These are phyloP conservation scores for Lepidochitona cinerea DNA, from an alignment of 2,888 invertebrate genomes.

Conservation along the genomic window DNA sequence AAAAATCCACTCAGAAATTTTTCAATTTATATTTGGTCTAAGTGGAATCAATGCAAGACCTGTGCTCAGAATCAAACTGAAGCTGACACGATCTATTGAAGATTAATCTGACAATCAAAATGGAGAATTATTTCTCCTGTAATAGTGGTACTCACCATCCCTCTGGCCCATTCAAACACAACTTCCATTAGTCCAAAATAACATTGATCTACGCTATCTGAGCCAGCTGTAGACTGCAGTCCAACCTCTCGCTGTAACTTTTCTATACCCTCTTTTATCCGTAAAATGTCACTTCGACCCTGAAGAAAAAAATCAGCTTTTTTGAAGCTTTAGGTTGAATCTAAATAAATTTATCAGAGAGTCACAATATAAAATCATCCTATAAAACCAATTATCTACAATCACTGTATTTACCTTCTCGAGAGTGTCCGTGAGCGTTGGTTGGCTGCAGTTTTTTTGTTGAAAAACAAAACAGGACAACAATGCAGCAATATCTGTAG, in stretches of 20 bases:
- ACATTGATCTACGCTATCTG: conserved; percentile 74
- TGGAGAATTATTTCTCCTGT: too few relatives aligned
- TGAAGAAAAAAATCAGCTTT: conserved; percentile 69
- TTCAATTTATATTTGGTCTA: too few relatives aligned
- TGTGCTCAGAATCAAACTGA: too few relatives aligned
- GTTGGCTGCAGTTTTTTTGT: conserved; percentile 77
- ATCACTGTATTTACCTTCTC: conserved; percentile 75
- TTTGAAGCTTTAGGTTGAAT: too few relatives aligned
- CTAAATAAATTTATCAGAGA: too few relatives aligned
- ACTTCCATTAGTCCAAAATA: conserved; percentile 95
- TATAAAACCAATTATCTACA: too few relatives aligned
- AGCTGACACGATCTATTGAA: too few relatives aligned
- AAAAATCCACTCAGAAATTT: too few relatives aligned
- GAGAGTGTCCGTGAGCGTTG: conserved; percentile 76
- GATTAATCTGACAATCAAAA: too few relatives aligned
- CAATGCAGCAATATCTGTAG: conserved; percentile 94
- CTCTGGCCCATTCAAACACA: conserved; percentile 96
- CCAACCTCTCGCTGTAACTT: conserved; percentile 78
- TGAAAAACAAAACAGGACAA: conserved; percentile 95
- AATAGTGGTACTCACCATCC: conserved; percentile 81
- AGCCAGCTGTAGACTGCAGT: conserved; percentile 74
- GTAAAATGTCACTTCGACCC: conserved; percentile 81
- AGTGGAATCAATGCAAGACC: too few relatives aligned
- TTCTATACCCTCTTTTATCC: conserved; percentile 80
- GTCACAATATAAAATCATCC: too few relatives aligned